Conservation (phyloP, 2,888 invertebrate species). For the Sesia apiformis region DNA sequence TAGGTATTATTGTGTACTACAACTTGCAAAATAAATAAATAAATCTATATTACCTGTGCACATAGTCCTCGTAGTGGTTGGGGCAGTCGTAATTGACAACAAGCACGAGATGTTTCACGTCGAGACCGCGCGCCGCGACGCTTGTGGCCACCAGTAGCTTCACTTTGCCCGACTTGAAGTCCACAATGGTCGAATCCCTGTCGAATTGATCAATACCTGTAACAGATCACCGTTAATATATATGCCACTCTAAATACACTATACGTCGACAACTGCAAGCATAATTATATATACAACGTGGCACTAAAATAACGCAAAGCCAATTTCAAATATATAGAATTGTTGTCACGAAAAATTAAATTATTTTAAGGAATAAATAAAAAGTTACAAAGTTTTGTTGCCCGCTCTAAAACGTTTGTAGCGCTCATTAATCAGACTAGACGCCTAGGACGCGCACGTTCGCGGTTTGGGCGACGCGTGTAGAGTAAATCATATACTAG, state of each 20-base stretch:
- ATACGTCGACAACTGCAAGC: neutral
- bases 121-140: conserved; percentile 98
- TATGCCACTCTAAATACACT: conserved; percentile 30
- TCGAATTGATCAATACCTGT: conserved; percentile 98
- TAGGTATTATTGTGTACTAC: too few relatives aligned
- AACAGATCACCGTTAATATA: conserved; percentile 64
- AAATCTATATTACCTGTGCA: conserved; percentile 78
- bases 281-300: neutral
- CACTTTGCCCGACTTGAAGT: conserved; percentile 96
- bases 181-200: conserved; percentile 96
- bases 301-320: neutral
- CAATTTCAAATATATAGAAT: too few relatives aligned
- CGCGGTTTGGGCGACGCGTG: too few relatives aligned
- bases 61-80: conserved; percentile 99
- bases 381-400: too few relatives aligned
- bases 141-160: conserved; percentile 97
- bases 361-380: too few relatives aligned
- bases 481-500: too few relatives aligned
- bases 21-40: too few relatives aligned
- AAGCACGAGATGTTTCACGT: conserved; percentile 97
- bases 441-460: too few relatives aligned
- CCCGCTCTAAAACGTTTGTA: too few relatives aligned
- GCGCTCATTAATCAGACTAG: too few relatives aligned
- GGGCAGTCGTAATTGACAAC: conserved; percentile 99
- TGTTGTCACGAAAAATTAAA: too few relatives aligned